These are phyloP conservation scores for Amphipoea lucens DNA, from an alignment of 2,888 invertebrate genomes.

Conservation along the genomic window DNA sequence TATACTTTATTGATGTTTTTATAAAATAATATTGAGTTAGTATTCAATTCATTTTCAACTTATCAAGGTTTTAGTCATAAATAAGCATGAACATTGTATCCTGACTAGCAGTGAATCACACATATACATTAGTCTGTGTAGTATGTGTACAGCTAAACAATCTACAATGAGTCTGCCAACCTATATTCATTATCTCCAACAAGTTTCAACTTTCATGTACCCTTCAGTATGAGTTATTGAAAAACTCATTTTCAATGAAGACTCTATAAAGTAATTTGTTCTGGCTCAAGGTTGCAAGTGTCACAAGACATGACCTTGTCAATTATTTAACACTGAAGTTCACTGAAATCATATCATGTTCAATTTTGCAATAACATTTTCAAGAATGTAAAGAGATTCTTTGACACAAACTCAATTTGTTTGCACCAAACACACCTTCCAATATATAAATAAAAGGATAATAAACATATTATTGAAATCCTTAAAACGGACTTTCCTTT, in stretches of 20 bases:
- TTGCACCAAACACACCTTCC: too few species aligned
- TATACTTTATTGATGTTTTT: conserved; percentile 18
- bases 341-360: conserved; percentile 25
- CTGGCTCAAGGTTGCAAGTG: conserved; percentile 47
- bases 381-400: conserved; percentile 18
- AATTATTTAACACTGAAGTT: conserved; percentile 49
- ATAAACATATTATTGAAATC: too few species aligned
- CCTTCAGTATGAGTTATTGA: conserved; percentile 8
- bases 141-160: conserved; percentile 18
- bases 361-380: conserved; percentile 38
- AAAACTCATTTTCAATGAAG: conserved; percentile 49
- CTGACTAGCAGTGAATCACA: conserved; percentile 30
- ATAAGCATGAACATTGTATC: conserved; percentile 22
- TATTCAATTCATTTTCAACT: conserved; percentile 1
- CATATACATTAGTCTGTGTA: conserved; percentile 24
- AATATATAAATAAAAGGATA: too few species aligned
- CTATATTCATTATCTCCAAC: conserved; percentile 32
- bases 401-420: conserved; percentile 25
- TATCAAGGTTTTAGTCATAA: conserved; percentile 32
- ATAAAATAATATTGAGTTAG: background rate
- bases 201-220: conserved; percentile 34
- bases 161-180: conserved; percentile 28
- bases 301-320: conserved; percentile 55
- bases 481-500: too few species aligned
- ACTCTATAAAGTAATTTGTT: conserved; percentile 23